Evolutionary conservation across 2,888 invertebrate species (phyloP).

Genomic region (Pachycephus smyrnensis): DNA sequence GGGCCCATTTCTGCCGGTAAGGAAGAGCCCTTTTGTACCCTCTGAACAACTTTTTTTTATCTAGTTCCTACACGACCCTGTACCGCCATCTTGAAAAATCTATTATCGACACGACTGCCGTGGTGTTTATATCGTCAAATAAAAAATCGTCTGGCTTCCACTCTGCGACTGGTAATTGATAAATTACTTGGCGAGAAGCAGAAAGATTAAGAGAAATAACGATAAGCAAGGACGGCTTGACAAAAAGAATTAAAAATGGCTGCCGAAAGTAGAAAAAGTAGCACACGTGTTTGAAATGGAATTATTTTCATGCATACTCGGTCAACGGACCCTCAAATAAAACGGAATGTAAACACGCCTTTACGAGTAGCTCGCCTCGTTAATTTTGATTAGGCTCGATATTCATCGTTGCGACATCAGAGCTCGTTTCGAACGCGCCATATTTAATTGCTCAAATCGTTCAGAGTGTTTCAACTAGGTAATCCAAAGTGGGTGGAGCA

Average conservation of each 20-base stretch:
- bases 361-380: constrained; percentile 15
- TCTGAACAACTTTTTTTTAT: background rate
- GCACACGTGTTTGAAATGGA: background rate
- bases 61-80: background rate
- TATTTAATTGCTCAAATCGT: background rate
- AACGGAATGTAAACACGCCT: background rate
- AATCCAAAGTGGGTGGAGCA: background rate
- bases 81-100: background rate
- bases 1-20: background rate
- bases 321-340: too few species aligned
- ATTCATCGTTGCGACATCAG: constrained; percentile 25
- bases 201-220: background rate
- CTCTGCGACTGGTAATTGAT: background rate
- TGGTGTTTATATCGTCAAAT: background rate
- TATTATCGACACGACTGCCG: background rate
- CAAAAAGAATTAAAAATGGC: background rate
- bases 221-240: background rate
- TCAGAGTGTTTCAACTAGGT: background rate
- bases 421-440: background rate
- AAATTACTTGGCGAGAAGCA: background rate
- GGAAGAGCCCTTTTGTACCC: background rate
- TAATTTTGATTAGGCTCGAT: constrained; percentile 36
- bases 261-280: background rate
- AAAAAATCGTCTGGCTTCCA: background rate
- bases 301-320: background rate